Base-by-base conservation (phyloP, 2,888 invertebrate species). In the Synergus itoensis region DNA sequence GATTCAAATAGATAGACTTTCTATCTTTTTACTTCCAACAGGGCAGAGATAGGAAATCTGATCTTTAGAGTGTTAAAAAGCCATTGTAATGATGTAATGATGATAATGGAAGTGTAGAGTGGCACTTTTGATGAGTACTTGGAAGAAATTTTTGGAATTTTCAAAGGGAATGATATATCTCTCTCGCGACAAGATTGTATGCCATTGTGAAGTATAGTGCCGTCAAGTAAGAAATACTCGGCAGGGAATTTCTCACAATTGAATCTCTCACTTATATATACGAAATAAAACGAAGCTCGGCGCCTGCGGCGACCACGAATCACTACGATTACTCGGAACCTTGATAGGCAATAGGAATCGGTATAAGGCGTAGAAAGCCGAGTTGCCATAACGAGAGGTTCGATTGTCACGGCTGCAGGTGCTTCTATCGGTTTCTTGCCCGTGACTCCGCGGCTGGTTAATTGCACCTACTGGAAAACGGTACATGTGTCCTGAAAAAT, bases 271-370 rank as follows among this genome's bases (percentile, higher is more conserved):
- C 80, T 82, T 81, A 80, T 78, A 62, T 77, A 80, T 81, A 82
- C 78, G 79, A 82, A 80, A 84, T 81, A 53, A 82, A 79, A 79
- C 82, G 81, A 77, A 73, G 80, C 79, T 80, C 79, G 81, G 77
- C 77, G 75, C 76, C 77, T 65, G 79, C 80, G 82, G 79, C 80
- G 83, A 81, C 73, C 73, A 73, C 76, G 78, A 80, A 82, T 82
- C 79, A 60, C 78, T 77, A 78, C 82, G 82, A 83, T 82, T 83
- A 83, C 83, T 73, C 65, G 81, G 83, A 85, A 84, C 81, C 84
- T 82, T 83, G 85, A 87, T 84, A 82, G 83, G 82, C 85, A 85
- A 87, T 86, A 84, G 86, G 83, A 84, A 85, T 85, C 84, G 84
- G 84, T 83, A 84, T 85, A 86, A 86, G 85, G 84, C 80, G 80